Base-by-base conservation (phyloP, 1,140 invertebrate genomes). In the Musca domestica region DNA sequence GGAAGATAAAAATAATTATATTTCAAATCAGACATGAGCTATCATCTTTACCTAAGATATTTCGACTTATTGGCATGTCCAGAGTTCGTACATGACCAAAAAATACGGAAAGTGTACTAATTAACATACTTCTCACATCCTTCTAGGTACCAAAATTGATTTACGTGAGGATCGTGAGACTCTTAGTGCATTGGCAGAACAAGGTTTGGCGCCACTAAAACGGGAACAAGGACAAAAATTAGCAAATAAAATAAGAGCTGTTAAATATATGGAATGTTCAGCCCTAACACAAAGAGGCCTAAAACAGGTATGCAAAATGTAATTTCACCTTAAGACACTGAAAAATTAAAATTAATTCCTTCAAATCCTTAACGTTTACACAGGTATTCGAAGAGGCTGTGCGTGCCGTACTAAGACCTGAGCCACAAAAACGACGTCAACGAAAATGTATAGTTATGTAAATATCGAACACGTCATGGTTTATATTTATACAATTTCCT, bases 261-360 rank as follows among this genome's bases (percentile, higher is more conserved):
- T 98, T 10, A 95, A 95, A 84, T 99, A 99, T 83, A 93, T 99
- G 89, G 98, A 99, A 86, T 99, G 98, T 84, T 99, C 96, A 46
- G 96, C 97, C 48, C 86, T 99, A 65, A 99, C 98, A 74, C 96
- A 99, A 85, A 89, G 95, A 81, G 97, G 98, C 71, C 87, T 99
- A 30, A 98, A 98, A 85, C 93, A 96, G 87, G 92, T 95, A 75
- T 71, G 76, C 1, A 3, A 19, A 66, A 23, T 7, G 20, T 1
- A 64, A 30, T 41, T 34, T n/a, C n/a, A 15, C 10, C n/a, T n/a
- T n/a, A n/a, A n/a, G n/a, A n/a, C n/a, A n/a, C n/a, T n/a, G n/a
- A n/a, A n/a, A n/a, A n/a, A n/a, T n/a, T n/a, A n/a, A n/a, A n/a
- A n/a, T n/a, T n/a, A n/a, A n/a, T n/a, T n/a, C n/a, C n/a, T n/a